These are phyloP conservation scores for Entomobrya proxima DNA, from an alignment of 2,888 invertebrate genomes.

Conservation along the genomic window DNA sequence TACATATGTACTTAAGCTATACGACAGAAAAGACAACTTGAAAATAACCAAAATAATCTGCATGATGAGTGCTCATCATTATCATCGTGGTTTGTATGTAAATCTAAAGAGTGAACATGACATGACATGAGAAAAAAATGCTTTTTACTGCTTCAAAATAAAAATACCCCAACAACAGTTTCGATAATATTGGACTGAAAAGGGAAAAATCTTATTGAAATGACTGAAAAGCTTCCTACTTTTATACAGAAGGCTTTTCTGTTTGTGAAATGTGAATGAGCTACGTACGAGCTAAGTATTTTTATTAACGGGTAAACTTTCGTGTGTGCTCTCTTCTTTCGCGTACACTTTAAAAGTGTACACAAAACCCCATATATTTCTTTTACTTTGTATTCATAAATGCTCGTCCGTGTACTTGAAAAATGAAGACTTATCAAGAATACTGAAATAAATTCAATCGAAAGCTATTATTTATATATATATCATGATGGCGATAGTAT, in stretches of 20 bases:
- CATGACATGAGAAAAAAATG: not conserved
- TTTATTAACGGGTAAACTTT: constrained; percentile 1
- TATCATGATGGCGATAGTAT: too few species aligned
- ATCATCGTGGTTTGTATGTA: not conserved
- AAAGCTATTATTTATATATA: not conserved
- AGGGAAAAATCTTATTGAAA: not conserved
- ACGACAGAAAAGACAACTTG: not conserved
- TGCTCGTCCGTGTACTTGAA: constrained; percentile 5
- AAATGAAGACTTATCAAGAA: not conserved
- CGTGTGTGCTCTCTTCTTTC: not conserved
- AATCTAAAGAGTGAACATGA: not conserved
- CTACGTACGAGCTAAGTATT: not conserved
- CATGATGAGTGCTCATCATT: not conserved
- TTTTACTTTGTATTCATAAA: constrained; percentile 16
- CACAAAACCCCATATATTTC: too few species aligned
- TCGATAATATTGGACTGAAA: constrained; percentile 3
- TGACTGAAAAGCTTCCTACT: not conserved
- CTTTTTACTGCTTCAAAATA: not conserved
- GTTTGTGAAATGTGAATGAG: not conserved
- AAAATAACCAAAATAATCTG: not conserved
- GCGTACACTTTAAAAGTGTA: not conserved
- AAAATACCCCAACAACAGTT: not conserved
- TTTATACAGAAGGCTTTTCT: not conserved
- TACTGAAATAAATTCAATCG: not conserved
- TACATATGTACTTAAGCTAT: not conserved